Base-by-base conservation (phyloP, 64 coral and sea anemone genomes). In the Pocillopora verrucosa region DNA sequence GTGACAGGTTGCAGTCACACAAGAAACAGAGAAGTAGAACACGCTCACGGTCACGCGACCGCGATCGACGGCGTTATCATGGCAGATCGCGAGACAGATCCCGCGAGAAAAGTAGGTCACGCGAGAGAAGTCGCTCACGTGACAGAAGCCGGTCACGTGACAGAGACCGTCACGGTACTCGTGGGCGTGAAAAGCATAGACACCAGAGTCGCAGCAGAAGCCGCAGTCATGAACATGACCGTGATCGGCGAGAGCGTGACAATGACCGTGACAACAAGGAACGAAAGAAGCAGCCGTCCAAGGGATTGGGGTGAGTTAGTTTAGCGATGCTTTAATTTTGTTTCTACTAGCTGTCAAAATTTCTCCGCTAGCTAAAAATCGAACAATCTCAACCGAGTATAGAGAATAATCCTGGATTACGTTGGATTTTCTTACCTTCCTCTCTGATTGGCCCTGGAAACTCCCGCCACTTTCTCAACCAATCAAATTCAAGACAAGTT, bases 1-100 rank as follows among this genome's bases (percentile, higher is more conserved):
- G 90, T 73, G 83, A 78, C 86, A 88, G 86, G 26, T 76, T 72
- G 16, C 82, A 85, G 82, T 85, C 82, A 72, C 82, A 85, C 82
- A 85, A 85, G 82, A 85, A 72, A 72, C 82, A 79, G 60, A 93
- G 87, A 59, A 88, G 86, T 93, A 89, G 92, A 93, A 85, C 87
- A 56, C 86, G 86, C 75, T 85, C 73, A 81, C 36, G 82, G 65
- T 94, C 93, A 91, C 89, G 78, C 38, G 89, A 78, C 77, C 83
- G 93, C 77, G 93, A 97, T 74, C 91, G 88, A 34, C 37, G 59
- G 9, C 82, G 83, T 41, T 51, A 76, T 68, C 75, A 69, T 74
- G 76, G 79, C 11, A 90, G 88, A 90, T 90, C 88, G 59, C 87
- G 94, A 93, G 94, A 96, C 82, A 92, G 69, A 87, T 74, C 91